Evolutionary conservation across 2,113 vertebrate species (phyloP).

Genomic region (Amazona vittata): DNA sequence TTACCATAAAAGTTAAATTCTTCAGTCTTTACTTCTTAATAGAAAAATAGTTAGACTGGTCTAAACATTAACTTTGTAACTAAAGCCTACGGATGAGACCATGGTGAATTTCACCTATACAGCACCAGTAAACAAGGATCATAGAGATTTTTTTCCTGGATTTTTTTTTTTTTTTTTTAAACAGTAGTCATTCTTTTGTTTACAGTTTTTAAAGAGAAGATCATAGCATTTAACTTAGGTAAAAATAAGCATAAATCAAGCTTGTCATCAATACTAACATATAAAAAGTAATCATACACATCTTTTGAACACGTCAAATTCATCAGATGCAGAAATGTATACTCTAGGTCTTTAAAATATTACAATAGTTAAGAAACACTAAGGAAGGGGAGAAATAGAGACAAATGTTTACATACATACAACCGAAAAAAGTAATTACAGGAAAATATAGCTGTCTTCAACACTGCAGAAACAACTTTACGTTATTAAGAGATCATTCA

Average conservation of each 20-base stretch:
- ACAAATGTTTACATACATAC: not conserved
- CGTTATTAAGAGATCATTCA: not conserved
- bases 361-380: not conserved
- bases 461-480: not conserved
- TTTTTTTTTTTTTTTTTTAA: not conserved
- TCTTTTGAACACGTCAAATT: slow-evolving; percentile 8
- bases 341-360: not conserved
- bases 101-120: not conserved
- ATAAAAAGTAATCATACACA: not conserved
- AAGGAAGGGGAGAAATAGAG: not conserved
- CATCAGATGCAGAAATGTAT: slow-evolving; percentile 1
- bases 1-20: not conserved
- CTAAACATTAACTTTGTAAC: not conserved
- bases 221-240: not conserved
- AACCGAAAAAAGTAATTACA: not conserved
- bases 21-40: not conserved
- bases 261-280: not conserved
- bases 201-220: slow-evolving; percentile 8
- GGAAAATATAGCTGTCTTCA: not conserved
- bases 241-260: slow-evolving; percentile 31
- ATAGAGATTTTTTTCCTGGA: not conserved
- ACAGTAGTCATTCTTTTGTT: not conserved
- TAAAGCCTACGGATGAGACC: not conserved
- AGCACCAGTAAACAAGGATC: not conserved
- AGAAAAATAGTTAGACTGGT: not conserved